A percentile compares a stretch with the other conserved stretches of the same genome.
phyloP scores from a whole-genome alignment of 2,113 vertebrate genomes.

The Myocastor coypus region DNA sequence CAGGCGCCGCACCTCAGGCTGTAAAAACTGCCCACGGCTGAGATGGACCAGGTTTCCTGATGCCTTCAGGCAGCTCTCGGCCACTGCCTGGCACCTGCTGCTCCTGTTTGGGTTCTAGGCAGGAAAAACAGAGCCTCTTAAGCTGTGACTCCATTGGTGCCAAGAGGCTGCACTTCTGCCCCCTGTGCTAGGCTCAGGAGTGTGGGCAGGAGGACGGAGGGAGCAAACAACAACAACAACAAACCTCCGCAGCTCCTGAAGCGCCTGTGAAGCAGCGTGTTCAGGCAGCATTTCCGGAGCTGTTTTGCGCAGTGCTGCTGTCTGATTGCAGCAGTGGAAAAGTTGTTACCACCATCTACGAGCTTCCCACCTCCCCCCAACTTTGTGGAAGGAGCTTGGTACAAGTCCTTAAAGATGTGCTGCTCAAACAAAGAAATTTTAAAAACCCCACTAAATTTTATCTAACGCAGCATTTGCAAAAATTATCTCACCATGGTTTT shows the following conservation, averaged over 20 bases:
- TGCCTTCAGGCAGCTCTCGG: neutral
- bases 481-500: neutral
- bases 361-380: fast-evolving
- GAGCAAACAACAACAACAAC: no score
- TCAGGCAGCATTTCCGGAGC: neutral
- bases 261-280: neutral
- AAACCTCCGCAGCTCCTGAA: neutral
- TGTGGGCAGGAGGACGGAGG: neutral
- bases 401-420: neutral
- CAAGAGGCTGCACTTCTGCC: neutral
- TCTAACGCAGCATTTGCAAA: neutral
- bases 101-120: neutral
- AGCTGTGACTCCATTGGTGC: neutral
- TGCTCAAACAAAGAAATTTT: neutral
- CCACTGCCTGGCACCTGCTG: neutral
- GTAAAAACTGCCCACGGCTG: conserved; percentile 85
- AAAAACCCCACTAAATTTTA: neutral
- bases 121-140: neutral
- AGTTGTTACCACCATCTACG: neutral
- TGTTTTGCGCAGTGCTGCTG: neutral
- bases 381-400: neutral
- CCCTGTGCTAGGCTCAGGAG: neutral
- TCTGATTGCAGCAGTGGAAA: neutral
- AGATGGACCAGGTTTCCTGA: conserved; percentile 80
- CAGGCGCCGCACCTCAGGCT: neutral